Evolutionary conservation across 2,888 invertebrate genomes (phyloP), one percentile per base, ranked within the genome.

Genomic region (Onthophagus sagittarius): DNA sequence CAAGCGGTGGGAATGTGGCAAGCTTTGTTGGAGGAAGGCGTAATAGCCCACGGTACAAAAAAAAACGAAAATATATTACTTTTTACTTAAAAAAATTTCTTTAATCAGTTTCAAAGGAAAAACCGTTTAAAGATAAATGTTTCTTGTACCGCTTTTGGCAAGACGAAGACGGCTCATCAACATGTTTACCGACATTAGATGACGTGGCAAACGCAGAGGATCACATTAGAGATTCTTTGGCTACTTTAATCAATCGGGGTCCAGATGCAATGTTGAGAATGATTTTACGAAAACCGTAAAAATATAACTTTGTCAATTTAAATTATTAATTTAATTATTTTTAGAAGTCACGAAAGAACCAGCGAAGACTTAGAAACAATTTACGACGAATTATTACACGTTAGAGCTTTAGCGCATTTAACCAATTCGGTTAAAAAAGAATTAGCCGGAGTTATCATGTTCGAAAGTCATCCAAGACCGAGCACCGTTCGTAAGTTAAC

Each of bases 1-100:
- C 92, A 93, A 82, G 93, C 93, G 71, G 90, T 91, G 70, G 93
- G 92, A 76, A 94, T 94, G 92, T 94, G 93, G 93, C 94, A 95
- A 84, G 92, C 92, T 0, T 85, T 94, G 72, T 86, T 94, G 63
- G 94, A 94, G 83, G 93, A 94, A 85, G 93, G 93, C 69, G 90
- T 94, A 75, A 88, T 95, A 77, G 88, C 90, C 71, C 93, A 93
- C 84, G 93, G 93, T 93, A 82, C 86, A 62, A 71, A 9, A 71
- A 71, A 11, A 64, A 15, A 13, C n/a, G n/a, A n/a, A n/a, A n/a
- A n/a, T n/a, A n/a, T n/a, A n/a, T n/a, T n/a, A 5, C 11, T 9
- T 15, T 64, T 64, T 2, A 11, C 64, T 6, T 11, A 11, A 15
- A 64, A 64, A 64, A 23, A 9, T 64, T 11, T 23, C 14, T 79